Evolutionary conservation across 2,888 invertebrate genomes (phyloP).

Genomic region (Onchidella celtica): DNA sequence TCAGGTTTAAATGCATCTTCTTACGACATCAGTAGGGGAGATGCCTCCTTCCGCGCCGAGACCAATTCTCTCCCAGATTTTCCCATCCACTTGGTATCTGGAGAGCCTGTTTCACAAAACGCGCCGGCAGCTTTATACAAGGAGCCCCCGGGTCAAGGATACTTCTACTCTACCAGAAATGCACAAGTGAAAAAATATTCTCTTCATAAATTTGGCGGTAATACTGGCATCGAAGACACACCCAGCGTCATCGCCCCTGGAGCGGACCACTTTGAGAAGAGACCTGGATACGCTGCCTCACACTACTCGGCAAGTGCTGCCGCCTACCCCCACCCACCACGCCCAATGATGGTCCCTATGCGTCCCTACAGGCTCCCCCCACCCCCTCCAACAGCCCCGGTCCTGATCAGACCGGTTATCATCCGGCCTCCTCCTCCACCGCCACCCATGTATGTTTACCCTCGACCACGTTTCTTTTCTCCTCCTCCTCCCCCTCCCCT

Average conservation of each 20-base stretch:
- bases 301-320: not conserved
- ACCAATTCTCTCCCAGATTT: constrained; percentile 46
- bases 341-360: constrained; percentile 25
- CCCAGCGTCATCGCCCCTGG: not conserved
- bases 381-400: constrained; percentile 37
- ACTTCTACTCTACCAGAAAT: constrained; percentile 72
- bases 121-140: constrained; percentile 70
- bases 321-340: not conserved
- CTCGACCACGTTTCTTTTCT: constrained; percentile 69
- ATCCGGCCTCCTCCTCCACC: constrained; percentile 37
- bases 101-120: constrained; percentile 20
- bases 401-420: constrained; percentile 33
- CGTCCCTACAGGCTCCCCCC: constrained; percentile 37
- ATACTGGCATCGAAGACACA: not conserved
- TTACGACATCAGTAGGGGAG: constrained; percentile 7
- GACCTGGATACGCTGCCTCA: constrained; percentile 19
- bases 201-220: constrained; percentile 57
- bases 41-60: constrained; percentile 14
- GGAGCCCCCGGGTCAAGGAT: constrained; percentile 72
- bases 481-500: constrained; percentile 70
- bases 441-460: not conserved
- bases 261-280: constrained; percentile 12
- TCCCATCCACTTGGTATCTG: constrained; percentile 62
- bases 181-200: constrained; percentile 73
- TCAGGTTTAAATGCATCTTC: not conserved